Percentiles rank a stretch among this genome's conserved stretches.
phyloP scores from a whole-genome alignment of 2,888 invertebrate species.

The Corythucha ciliata region DNA sequence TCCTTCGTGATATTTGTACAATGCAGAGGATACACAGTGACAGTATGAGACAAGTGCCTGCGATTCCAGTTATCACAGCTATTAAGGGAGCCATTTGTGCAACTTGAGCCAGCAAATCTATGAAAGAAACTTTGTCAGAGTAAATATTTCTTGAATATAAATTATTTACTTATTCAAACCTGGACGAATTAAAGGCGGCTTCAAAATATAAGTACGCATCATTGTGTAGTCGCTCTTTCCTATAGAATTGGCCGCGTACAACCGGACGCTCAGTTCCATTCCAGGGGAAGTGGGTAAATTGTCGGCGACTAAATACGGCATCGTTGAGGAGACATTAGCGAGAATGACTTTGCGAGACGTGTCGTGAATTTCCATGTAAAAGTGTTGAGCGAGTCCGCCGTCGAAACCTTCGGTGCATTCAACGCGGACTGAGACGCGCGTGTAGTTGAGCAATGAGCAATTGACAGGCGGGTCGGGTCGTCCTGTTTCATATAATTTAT shows the following conservation, averaged over 20 bases:
- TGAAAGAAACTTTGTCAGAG: not conserved
- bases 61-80: constrained; percentile 43
- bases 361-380: constrained; percentile 61
- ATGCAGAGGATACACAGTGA: constrained; percentile 40
- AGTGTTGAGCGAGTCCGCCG: constrained; percentile 63
- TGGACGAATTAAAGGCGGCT: constrained; percentile 50
- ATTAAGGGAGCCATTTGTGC: constrained; percentile 42
- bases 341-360: constrained; percentile 45
- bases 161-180: constrained; percentile 12
- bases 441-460: constrained; percentile 64
- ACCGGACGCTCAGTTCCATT: constrained; percentile 55
- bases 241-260: constrained; percentile 62
- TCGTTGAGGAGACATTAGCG: constrained; percentile 49
- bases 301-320: constrained; percentile 55
- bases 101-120: constrained; percentile 24
- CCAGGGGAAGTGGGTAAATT: constrained; percentile 54
- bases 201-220: constrained; percentile 60
- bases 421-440: constrained; percentile 59
- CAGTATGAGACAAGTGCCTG: constrained; percentile 42
- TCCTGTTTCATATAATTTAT: too few species aligned
- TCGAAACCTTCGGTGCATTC: constrained; percentile 68
- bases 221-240: constrained; percentile 57
- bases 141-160: not conserved
- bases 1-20: constrained; percentile 34
- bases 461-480: constrained; percentile 64